phyloP scores from a whole-genome alignment of 2,113 vertebrate genomes.

The Polyodon spathula region DNA sequence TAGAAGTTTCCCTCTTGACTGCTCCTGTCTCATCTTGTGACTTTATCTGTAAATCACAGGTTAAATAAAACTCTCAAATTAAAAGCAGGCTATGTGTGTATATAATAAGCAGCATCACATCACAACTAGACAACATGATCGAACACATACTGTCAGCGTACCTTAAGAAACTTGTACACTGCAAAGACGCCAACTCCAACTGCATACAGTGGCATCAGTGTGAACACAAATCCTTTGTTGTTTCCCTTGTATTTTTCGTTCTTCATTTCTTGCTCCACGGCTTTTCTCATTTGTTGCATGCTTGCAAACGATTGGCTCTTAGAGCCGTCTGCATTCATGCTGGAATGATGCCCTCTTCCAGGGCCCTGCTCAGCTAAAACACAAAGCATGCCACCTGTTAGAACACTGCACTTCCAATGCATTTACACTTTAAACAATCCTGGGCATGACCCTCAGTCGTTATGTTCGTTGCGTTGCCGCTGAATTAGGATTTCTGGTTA shows the following conservation, averaged over 20 bases:
- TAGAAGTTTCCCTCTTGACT: slow-evolving; percentile 50
- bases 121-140: too few relatives aligned
- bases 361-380: slow-evolving; percentile 25
- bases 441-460: too few relatives aligned
- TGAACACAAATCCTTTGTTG: slow-evolving; percentile 73
- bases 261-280: slow-evolving; percentile 74
- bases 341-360: slow-evolving; percentile 33
- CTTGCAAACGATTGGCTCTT: slow-evolving; percentile 43
- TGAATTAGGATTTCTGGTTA: too few relatives aligned
- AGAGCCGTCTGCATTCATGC: slow-evolving; percentile 30
- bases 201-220: slow-evolving; percentile 77
- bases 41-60: slow-evolving; percentile 72
- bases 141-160: too few relatives aligned
- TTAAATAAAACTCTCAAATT: too few relatives aligned
- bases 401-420: too few relatives aligned
- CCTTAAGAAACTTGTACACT: slow-evolving; percentile 81
- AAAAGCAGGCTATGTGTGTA: too few relatives aligned
- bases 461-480: too few relatives aligned
- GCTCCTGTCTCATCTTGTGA: slow-evolving; percentile 57
- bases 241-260: slow-evolving; percentile 57
- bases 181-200: slow-evolving; percentile 77
- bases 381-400: too few relatives aligned
- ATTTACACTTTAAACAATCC: too few relatives aligned
- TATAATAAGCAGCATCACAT: too few relatives aligned
- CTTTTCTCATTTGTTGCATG: slow-evolving; percentile 68